Conservation (phyloP, 2,797 vertebrate genomes). For the Lycodopsis pacificus region DNA sequence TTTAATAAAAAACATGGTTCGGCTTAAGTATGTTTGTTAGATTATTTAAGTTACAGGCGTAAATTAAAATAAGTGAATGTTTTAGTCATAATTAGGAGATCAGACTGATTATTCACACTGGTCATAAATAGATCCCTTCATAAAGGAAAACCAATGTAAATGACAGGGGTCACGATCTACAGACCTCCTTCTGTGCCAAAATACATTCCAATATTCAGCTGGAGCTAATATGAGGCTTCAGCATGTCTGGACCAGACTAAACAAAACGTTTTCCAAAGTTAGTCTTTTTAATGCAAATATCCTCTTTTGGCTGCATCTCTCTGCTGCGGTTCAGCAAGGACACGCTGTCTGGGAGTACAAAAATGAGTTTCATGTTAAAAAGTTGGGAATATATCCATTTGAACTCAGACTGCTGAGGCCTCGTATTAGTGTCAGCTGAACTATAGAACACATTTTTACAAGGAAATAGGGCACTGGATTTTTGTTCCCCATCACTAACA, state of each 20-base stretch:
- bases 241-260: not conserved
- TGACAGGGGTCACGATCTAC: not conserved
- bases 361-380: not conserved
- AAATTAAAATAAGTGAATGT: too few relatives aligned
- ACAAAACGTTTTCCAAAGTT: not conserved
- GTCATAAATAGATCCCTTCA: not conserved
- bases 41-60: too few relatives aligned
- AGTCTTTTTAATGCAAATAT: not conserved
- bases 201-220: not conserved
- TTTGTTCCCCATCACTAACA: not conserved
- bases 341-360: not conserved
- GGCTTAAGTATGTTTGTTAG: too few relatives aligned
- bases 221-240: not conserved
- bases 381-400: not conserved
- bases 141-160: not conserved
- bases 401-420: not conserved
- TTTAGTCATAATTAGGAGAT: too few relatives aligned
- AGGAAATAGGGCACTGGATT: not conserved
- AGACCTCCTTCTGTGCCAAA: not conserved
- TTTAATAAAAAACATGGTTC: too few relatives aligned
- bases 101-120: not conserved
- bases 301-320: not conserved
- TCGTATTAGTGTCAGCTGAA: not conserved
- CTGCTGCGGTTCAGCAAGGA: constrained; percentile 1
- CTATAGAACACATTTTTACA: not conserved